Conservation (phyloP, 1,140 invertebrate genomes). For the Myzus persicae region DNA sequence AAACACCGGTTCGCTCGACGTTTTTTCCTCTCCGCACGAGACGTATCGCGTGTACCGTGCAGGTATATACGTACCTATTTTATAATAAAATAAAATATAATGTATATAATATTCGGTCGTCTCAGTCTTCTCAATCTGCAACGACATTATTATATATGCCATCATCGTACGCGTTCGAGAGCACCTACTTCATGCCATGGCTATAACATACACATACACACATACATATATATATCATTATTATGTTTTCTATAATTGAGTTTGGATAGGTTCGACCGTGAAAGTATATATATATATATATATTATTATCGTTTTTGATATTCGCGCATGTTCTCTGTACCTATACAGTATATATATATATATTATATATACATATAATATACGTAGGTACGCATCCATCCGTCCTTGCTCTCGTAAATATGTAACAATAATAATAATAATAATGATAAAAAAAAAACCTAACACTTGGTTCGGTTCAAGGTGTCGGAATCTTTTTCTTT, state of each 20-base stretch:
- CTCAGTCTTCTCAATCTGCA: neutral
- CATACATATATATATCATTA: neutral
- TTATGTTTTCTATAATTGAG: slow-evolving; percentile 8
- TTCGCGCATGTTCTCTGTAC: neutral
- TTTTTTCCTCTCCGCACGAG: neutral
- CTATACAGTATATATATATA: neutral
- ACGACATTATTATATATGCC: too few relatives aligned
- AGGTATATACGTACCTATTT: too few relatives aligned
- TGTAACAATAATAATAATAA: neutral
- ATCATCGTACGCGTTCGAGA: neutral
- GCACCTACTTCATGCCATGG: neutral
- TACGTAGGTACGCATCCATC: neutral
- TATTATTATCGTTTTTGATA: neutral
- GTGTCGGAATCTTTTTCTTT: slow-evolving; percentile 3
- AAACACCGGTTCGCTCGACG: neutral
- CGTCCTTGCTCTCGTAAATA: slow-evolving; percentile 38
- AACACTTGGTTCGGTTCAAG: slow-evolving; percentile 12
- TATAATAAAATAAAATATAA: too few relatives aligned
- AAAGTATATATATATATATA: slow-evolving; percentile 28
- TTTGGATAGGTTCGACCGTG: slow-evolving; percentile 15
- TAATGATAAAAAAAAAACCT: neutral
- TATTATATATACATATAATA: too few relatives aligned
- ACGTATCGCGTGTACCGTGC: neutral
- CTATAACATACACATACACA: neutral
- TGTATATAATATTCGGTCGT: neutral